Evolutionary conservation across 1,140 invertebrate species (phyloP).

Genomic region (Samia ricini): DNA sequence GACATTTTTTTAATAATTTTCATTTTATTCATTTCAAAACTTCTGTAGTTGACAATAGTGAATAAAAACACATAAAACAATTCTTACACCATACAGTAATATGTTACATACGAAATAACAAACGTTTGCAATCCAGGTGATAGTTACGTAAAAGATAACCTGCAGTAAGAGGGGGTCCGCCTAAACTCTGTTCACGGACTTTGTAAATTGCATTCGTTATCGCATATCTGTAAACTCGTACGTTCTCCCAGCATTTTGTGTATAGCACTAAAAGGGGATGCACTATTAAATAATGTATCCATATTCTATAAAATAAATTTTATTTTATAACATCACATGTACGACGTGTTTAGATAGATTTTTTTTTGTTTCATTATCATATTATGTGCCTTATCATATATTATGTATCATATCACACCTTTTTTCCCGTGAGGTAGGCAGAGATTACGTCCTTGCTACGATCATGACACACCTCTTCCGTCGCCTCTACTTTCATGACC

Average conservation of each 20-base stretch:
- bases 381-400: too few species aligned
- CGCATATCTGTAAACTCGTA: conserved; percentile 60
- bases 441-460: too few species aligned
- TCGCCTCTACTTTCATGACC: too few species aligned
- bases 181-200: conserved; percentile 66
- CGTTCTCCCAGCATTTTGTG: conserved; percentile 26
- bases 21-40: too few species aligned
- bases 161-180: conserved; percentile 41
- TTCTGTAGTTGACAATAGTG: neutral
- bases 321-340: too few species aligned
- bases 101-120: neutral
- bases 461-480: too few species aligned
- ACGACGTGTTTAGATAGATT: too few species aligned
- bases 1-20: too few species aligned
- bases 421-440: too few species aligned
- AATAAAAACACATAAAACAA: neutral
- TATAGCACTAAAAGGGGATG: conserved; percentile 9
- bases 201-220: conserved; percentile 76
- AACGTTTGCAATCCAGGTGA: conserved; percentile 9
- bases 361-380: too few species aligned
- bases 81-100: neutral
- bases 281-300: neutral
- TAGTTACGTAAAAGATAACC: conserved; percentile 2
- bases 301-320: neutral
- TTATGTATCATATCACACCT: too few species aligned